Conservation (phyloP, 2,888 invertebrate species). For the Drosophila picticornis region DNA sequence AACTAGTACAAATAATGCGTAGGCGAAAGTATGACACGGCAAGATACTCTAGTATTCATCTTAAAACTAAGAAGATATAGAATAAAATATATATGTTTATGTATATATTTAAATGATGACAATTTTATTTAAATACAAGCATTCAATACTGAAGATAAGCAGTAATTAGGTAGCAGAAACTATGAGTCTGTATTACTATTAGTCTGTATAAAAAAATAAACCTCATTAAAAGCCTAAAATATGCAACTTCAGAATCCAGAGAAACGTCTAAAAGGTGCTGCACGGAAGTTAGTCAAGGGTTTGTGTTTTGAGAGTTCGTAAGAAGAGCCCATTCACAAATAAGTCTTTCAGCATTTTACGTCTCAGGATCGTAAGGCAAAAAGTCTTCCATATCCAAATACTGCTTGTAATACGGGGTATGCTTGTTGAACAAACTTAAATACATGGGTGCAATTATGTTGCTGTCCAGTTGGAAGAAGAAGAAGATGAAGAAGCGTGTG, state of each 20-base stretch:
- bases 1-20: neutral
- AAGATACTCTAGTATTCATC: neutral
- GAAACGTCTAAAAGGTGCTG: neutral
- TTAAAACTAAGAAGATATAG: neutral
- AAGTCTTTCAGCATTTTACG: neutral
- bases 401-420: conserved; percentile 3
- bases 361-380: neutral
- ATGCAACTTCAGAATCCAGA: neutral
- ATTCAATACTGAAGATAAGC: neutral
- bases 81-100: too few species aligned
- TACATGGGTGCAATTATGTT: conserved; percentile 51
- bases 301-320: neutral
- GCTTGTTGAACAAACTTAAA: conserved; percentile 47
- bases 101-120: too few species aligned
- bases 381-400: neutral
- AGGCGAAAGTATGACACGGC: neutral
- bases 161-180: too few species aligned
- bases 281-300: neutral
- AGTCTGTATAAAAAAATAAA: neutral
- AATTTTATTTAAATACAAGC: neutral
- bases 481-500: conserved; percentile 33
- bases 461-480: conserved; percentile 23
- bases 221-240: neutral
- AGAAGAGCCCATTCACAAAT: neutral
- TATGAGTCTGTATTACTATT: neutral